Conservation (phyloP, 2,797 vertebrate genomes). For the Lutjanus argentimaculatus region DNA sequence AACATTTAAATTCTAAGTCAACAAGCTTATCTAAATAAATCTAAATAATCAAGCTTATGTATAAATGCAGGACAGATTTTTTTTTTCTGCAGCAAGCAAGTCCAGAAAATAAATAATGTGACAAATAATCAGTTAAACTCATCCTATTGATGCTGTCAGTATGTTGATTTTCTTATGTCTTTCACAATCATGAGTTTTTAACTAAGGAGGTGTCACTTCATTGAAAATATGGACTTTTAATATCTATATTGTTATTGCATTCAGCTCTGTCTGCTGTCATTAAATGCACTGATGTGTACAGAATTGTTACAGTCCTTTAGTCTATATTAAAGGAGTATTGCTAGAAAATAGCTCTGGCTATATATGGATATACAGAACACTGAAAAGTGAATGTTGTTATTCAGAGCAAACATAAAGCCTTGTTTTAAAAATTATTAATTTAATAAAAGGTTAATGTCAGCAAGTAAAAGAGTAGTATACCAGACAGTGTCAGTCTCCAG, state of each 20-base stretch:
- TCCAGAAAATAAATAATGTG: not conserved
- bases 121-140: not conserved
- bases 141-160: not conserved
- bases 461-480: conserved; percentile 73
- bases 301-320: not conserved
- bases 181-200: not conserved
- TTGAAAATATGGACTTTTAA: not conserved
- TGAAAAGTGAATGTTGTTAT: not conserved
- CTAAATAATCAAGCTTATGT: no score
- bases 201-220: no score
- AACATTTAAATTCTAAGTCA: not conserved
- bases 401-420: not conserved
- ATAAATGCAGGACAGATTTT: not conserved
- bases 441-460: not conserved
- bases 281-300: not conserved
- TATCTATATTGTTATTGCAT: not conserved
- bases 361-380: not conserved
- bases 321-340: not conserved
- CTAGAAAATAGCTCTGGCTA: not conserved
- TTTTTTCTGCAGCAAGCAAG: not conserved
- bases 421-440: not conserved
- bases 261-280: not conserved
- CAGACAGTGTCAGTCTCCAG: conserved; percentile 97
- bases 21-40: not conserved
- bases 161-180: not conserved